These are phyloP conservation scores for Sphenodon punctatus DNA, from an alignment of 2,797 vertebrate genomes.

Conservation along the genomic window DNA sequence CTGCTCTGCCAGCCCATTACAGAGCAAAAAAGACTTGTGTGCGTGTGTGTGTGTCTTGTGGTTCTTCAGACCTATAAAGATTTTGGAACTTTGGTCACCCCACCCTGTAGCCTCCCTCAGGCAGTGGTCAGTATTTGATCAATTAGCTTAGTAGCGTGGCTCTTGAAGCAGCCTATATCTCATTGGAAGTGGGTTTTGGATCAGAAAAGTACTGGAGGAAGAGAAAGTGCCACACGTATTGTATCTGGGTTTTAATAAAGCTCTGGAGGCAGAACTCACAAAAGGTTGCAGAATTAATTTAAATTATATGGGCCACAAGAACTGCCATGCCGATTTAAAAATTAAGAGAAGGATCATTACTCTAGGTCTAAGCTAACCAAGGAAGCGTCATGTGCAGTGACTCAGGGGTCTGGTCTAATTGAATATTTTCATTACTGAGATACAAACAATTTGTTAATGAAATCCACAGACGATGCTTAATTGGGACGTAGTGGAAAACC, in stretches of 20 bases:
- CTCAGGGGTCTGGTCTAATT: not conserved
- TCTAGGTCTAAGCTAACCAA: no score
- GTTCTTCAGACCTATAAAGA: no score
- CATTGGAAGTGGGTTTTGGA: no score
- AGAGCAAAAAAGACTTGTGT: no score
- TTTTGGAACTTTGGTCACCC: not conserved
- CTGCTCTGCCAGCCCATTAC: no score
- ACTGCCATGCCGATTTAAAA: no score
- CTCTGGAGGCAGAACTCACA: not conserved
- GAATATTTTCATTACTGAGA: not conserved
- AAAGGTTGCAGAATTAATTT: not conserved
- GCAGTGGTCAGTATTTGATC: not conserved
- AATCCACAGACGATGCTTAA: not conserved
- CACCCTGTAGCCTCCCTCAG: not conserved
- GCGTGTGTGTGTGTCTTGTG: no score
- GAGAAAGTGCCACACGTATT: not conserved
- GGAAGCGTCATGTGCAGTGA: accelerated
- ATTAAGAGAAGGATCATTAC: no score
- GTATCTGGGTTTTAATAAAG: not conserved
- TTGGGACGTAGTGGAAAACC: not conserved
- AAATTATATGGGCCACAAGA: not conserved
- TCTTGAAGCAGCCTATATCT: no score
- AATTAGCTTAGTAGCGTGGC: not conserved
- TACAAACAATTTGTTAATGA: not conserved
- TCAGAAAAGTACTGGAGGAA: not conserved